Evolutionary conservation across 2,797 vertebrate genomes (phyloP), one percentile per base, ranked within the genome.

Genomic region (Crenichthys baileyi): DNA sequence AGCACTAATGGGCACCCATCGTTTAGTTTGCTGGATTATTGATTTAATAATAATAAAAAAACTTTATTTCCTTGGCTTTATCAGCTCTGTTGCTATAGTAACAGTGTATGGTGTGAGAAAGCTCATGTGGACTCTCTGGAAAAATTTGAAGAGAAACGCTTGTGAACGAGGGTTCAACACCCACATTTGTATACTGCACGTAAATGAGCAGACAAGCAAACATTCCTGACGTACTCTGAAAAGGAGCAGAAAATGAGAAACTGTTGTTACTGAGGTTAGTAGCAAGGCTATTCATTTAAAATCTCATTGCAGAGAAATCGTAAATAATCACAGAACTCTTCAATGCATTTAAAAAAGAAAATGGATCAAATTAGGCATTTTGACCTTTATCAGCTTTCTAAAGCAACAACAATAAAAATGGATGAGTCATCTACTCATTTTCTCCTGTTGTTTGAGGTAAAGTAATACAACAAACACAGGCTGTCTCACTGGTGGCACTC

Each of bases 61-160:
- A 87, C 81, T 91, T 92, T 85, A 79, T 87, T 84, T 90, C 82
- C 71, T 31, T 41, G 80, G 87, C 81, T 87, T 83, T 83, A 85
- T 76, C 76, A 75, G 89, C 90, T 87, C 92, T 79, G 93, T 94
- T 94, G 90, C 93, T 85, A 94, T 94, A 88, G 93, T 80, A 92
- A 94, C 93, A 31, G 85, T 81, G 84, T 79, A 85, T 87, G 56
- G 83, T 89, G 85, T 85, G 90, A 91, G 84, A 91, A 90, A 88
- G 91, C 92, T 90, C 72, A 75, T 92, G 91, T 76, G 83, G 83
- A 90, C 89, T 87, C 81, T 80, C 79, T 86, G 78, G 84, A 76
- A 81, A 85, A 90, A 84, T 76, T 84, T 87, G 77, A 77, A 7
- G 77, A 82, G 72, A 77, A 83, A 78, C 82, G 86, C 83, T 89